Percentiles rank a stretch among this genome's conserved stretches.
Conservation (phyloP, 2,888 invertebrate genomes). For the Limnephilus lunatus region DNA sequence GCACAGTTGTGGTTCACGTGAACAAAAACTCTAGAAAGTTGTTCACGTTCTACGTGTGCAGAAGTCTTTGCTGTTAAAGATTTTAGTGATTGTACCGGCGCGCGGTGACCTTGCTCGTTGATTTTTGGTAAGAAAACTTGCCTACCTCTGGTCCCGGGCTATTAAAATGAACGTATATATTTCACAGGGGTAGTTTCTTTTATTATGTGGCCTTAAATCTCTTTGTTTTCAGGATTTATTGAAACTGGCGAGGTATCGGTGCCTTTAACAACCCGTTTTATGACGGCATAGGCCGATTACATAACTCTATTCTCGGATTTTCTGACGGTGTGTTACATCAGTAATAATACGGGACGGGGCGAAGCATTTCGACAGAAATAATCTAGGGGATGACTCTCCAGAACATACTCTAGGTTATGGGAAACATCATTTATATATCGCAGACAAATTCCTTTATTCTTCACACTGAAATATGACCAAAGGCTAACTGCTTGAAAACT, state of each 20-base stretch:
- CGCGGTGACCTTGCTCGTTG: background rate
- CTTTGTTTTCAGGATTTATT: constrained; percentile 38
- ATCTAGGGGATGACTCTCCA: background rate
- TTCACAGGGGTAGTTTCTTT: constrained; percentile 20
- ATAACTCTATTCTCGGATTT: constrained; percentile 7
- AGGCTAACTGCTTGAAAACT: too few species aligned
- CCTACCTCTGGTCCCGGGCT: background rate
- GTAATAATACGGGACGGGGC: background rate
- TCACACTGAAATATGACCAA: background rate
- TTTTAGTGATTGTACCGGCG: background rate
- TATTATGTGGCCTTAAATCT: constrained; percentile 39
- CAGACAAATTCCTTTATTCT: background rate
- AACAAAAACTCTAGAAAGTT: background rate
- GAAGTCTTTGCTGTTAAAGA: background rate
- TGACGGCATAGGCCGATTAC: constrained; percentile 9
- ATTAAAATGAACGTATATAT: constrained; percentile 41
- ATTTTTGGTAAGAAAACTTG: background rate
- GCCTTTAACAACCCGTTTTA: constrained; percentile 27
- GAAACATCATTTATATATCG: background rate
- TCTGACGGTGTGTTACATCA: background rate
- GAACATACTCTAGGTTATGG: background rate
- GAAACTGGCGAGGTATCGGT: constrained; percentile 36
- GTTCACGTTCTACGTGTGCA: background rate
- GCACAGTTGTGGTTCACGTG: background rate
- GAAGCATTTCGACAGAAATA: background rate